Conservation (phyloP, 1,140 invertebrate genomes). For the Papilio aristodemus region DNA sequence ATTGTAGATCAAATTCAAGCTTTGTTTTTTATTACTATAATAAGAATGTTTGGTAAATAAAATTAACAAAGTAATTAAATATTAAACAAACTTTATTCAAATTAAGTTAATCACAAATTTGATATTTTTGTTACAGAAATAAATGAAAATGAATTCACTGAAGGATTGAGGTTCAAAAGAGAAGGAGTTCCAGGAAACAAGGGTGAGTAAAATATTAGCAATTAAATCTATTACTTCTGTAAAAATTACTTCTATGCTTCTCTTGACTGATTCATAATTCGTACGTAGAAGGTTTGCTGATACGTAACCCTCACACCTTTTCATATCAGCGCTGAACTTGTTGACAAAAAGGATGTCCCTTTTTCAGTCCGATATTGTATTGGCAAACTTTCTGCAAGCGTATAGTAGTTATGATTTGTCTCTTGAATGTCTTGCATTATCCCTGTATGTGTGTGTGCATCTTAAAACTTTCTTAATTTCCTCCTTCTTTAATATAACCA, state of each 20-base stretch:
- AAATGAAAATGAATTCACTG: conserved; percentile 61
- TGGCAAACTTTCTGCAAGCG: no score
- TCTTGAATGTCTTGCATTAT: conserved; percentile 13
- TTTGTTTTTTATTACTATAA: no score
- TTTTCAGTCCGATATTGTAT: no score
- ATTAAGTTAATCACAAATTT: neutral
- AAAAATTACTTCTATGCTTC: conserved; percentile 34
- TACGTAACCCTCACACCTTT: no score
- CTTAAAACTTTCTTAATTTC: conserved; percentile 23
- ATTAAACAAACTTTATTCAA: neutral
- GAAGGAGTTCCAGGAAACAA: conserved; percentile 74
- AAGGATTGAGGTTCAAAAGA: conserved; percentile 71
- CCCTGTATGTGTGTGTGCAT: conserved; percentile 18
- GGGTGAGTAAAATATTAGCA: conserved; percentile 55
- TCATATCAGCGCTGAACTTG: no score
- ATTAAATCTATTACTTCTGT: conserved; percentile 35
- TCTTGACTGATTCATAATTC: conserved; percentile 24
- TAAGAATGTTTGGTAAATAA: no score
- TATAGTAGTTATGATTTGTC: conserved; percentile 27
- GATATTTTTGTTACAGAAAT: conserved; percentile 64
- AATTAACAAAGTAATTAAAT: no score
- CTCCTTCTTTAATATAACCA: conserved; percentile 10
- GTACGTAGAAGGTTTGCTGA: no score
- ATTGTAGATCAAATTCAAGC: no score
- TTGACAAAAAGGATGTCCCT: no score